Base-by-base conservation (phyloP, 2,888 invertebrate genomes). In the Temnothorax rugatulus region DNA sequence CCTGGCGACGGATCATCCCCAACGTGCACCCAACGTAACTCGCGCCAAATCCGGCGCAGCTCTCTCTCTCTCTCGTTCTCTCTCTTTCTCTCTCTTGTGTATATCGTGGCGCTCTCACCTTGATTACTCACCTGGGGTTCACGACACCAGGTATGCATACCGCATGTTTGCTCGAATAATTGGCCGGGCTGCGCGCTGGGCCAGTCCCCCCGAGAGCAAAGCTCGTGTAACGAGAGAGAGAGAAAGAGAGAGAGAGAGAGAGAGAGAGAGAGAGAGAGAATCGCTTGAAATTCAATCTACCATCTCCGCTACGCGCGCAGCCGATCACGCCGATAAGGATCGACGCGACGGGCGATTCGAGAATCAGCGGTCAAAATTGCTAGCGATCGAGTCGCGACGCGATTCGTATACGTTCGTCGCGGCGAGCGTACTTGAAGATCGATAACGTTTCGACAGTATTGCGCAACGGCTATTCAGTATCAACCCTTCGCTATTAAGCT, bases 121-220 rank as follows among this genome's bases (percentile, higher is more conserved):
- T 90, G 90, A 91, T 90, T 90, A 90, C 90, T 90, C 90, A 90
- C 90, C 90, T 90, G 90, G 90, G 90, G 88, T 90, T 87, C 89
- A 73, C 85, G 82, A 81, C 75, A 87, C 85, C 89, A 88, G 90
- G 89, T 90, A 90, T 90, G 90, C 90, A 89, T 89, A 89, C 90
- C 90, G 90, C 90, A 89, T 91, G 91, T 90, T 90, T 90, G 90
- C 88, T 85, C 91, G 91, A 90, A 90, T 90, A 90, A 90, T 90
- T 90, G 90, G 89, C 83, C 90, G 77, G 29, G 88, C 86, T 89
- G 89, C 77, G 82, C 83, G 54, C 84, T 47, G 34, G 63, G 41
- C 50, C 34, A 47, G 63, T 54, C 77, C 18, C 77, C 77, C 29
- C 41, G 54, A 77, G 77, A 57, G 77, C 41, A 77, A 68, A 77